phyloP scores from a whole-genome alignment of 2,113 vertebrate species.

The Petaurus breviceps region DNA sequence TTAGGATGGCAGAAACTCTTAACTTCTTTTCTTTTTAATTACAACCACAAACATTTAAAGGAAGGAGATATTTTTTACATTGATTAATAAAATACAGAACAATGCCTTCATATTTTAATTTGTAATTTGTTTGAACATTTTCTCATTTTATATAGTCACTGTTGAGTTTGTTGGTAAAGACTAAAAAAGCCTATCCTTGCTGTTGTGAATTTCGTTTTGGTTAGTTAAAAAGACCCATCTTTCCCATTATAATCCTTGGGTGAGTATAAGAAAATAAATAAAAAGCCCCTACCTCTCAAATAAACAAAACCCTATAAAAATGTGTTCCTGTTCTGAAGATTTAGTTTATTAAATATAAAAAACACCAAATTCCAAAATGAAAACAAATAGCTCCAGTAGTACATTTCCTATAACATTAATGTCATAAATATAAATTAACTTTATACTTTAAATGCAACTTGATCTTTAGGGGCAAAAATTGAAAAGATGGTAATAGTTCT shows the following conservation, averaged over 20 bases:
- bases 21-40: background rate
- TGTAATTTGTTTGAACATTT: background rate
- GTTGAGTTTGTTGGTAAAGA: background rate
- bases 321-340: background rate
- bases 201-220: background rate
- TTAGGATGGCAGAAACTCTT: background rate
- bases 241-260: background rate
- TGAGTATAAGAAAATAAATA: background rate
- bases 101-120: background rate
- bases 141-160: background rate
- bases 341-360: background rate
- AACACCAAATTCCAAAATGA: background rate
- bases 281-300: background rate
- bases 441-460: background rate
- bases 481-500: background rate
- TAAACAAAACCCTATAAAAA: background rate
- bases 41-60: background rate
- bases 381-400: background rate
- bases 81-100: background rate
- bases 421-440: background rate
- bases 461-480: background rate
- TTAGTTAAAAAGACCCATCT: conserved; percentile 24
- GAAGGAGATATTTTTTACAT: conserved; percentile 13
- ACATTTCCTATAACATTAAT: background rate
- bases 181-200: background rate